phyloP scores from a whole-genome alignment of 2,113 vertebrate genomes.

The Toxostoma redivivum region DNA sequence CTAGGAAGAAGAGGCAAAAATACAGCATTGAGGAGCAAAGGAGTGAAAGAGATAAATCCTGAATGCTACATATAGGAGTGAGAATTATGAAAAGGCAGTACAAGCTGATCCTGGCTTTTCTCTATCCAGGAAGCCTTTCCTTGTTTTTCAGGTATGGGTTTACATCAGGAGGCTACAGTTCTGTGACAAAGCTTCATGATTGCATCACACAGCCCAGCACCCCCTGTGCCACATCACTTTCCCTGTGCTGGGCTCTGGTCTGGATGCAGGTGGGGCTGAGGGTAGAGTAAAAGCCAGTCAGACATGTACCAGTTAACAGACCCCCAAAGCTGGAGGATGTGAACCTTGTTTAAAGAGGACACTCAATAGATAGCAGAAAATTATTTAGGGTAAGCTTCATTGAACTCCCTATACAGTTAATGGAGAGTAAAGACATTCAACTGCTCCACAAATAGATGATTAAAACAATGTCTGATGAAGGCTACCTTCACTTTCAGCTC shows the following conservation, averaged over 20 bases:
- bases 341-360: background rate
- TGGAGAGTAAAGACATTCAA: background rate
- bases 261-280: background rate
- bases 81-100: background rate
- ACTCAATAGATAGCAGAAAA: background rate
- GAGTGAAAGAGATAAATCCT: background rate
- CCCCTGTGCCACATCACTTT: background rate
- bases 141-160: background rate
- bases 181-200: accelerated
- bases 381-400: background rate
- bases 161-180: background rate
- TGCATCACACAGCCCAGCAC: background rate
- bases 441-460: background rate
- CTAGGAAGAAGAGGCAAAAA: background rate
- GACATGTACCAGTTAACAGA: background rate
- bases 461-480: background rate
- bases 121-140: background rate
- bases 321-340: background rate
- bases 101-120: background rate
- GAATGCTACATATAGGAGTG: background rate
- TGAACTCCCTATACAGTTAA: background rate
- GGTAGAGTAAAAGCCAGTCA: background rate
- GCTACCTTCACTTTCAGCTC: background rate
- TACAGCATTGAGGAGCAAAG: background rate
- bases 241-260: background rate